Base-by-base conservation (phyloP, 2,113 vertebrate species). In the Cromileptes altivelis region DNA sequence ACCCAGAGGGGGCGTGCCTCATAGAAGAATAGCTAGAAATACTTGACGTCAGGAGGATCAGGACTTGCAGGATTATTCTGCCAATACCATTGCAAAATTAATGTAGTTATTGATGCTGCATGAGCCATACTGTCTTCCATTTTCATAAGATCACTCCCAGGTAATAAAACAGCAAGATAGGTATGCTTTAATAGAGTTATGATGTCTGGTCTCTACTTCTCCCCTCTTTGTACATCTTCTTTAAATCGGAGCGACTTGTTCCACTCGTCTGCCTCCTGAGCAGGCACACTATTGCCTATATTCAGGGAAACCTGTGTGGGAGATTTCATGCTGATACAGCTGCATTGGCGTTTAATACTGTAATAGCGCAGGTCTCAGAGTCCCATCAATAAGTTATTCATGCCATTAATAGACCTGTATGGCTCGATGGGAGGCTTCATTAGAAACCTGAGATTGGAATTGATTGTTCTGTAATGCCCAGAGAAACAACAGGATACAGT, bases 371-470 rank as follows among this genome's bases (percentile, higher is more conserved):
- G 67, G 76, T 75, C 30, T 50, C 85, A 63, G 81, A 89, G 70
- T n/a, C 0, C 21, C 80, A 74, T 94, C 93, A 58, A 93, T 93
- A 93, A 94, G 80, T 89, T 93, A 93, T 94, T 95, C 85, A 89
- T 94, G 88, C 89, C 70, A 68, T 88, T 93, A 94, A 94, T 93
- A 89, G 89, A 88, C 82, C 85, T 23, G 74, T 86, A 89, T 64
- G 82, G 83, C 81, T 89, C 82, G 37, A 87, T 88, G 74, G 81
- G 88, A 86, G 67, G 85, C 86, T 91, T 94, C 92, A 89, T 93
- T 93, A 94, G 79, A 89, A 92, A 91, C 78, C 82, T 72, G 70
- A 91, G 84, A 92, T 94, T 91, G 88, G 81, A 93, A 94, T 94
- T 83, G 93, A 94, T 94, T 85, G 77, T 88, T 70, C 65, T 85